A percentile compares a stretch with the other conserved stretches of the same genome.
Conservation (phyloP, 2,797 vertebrate genomes). For the Acrocephalus scirpaceus region DNA sequence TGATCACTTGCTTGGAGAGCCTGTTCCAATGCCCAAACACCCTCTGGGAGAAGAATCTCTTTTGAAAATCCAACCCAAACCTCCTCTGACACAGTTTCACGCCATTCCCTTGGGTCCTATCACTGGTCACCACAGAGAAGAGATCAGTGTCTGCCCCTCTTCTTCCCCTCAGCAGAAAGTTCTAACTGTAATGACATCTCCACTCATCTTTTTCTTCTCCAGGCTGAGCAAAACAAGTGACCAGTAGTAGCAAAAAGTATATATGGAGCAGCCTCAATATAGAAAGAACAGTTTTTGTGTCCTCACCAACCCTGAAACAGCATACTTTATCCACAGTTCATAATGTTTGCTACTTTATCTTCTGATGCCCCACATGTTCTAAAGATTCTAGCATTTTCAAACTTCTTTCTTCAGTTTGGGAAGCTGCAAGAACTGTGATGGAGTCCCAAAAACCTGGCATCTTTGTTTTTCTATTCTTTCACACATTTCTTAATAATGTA, state of each 20-base stretch:
- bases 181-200: not conserved
- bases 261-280: no score
- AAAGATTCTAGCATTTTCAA: not conserved
- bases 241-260: not conserved
- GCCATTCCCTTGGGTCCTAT: fast-evolving
- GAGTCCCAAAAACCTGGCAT: not conserved
- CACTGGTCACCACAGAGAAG: no score
- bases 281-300: not conserved
- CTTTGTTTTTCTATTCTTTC: not conserved
- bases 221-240: not conserved
- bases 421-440: not conserved
- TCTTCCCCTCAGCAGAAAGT: not conserved
- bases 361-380: not conserved
- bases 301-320: not conserved
- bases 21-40: not conserved
- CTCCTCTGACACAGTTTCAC: not conserved
- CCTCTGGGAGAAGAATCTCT: not conserved
- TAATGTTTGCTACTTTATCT: not conserved
- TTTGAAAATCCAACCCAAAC: not conserved
- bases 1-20: not conserved
- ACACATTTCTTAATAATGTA: not conserved
- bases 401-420: not conserved
- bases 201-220: not conserved
- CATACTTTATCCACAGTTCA: not conserved
- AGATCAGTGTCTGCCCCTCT: not conserved